A percentile compares a stretch with the other conserved stretches of the same genome.
These are phyloP conservation scores for Scrobipalpa costella DNA, from an alignment of 2,888 invertebrate genomes.

Conservation along the genomic window DNA sequence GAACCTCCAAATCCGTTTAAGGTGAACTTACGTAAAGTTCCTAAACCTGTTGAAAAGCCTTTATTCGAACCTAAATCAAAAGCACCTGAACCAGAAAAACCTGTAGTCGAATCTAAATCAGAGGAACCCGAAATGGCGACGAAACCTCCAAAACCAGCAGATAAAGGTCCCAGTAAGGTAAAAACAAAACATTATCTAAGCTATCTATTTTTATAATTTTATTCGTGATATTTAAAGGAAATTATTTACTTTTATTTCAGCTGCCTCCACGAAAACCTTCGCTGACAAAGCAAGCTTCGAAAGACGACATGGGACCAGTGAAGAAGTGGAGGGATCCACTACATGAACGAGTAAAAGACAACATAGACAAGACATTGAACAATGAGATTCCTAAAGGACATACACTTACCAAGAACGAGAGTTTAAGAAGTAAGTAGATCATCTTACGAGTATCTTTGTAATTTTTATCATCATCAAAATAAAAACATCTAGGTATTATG, in stretches of 20 bases:
- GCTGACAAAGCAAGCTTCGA: slow-evolving; percentile 71
- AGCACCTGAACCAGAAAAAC: slow-evolving; percentile 52
- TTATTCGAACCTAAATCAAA: slow-evolving; percentile 45
- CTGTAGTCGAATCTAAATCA: slow-evolving; percentile 39
- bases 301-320: slow-evolving; percentile 65
- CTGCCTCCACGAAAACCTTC: slow-evolving; percentile 74
- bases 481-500: not conserved
- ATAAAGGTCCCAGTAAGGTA: slow-evolving; percentile 71
- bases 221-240: not conserved
- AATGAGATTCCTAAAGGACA: slow-evolving; percentile 77
- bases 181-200: not conserved
- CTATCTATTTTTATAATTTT: not conserved
- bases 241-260: slow-evolving; percentile 42
- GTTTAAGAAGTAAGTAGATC: slow-evolving; percentile 78
- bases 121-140: slow-evolving; percentile 72
- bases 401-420: slow-evolving; percentile 77
- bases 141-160: slow-evolving; percentile 68
- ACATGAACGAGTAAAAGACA: slow-evolving; percentile 76
- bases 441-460: slow-evolving; percentile 2
- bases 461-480: not conserved
- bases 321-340: slow-evolving; percentile 79
- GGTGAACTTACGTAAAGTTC: slow-evolving; percentile 12
- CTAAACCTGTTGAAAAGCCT: slow-evolving; percentile 37
- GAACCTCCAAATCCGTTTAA: slow-evolving; percentile 18
- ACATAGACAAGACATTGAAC: slow-evolving; percentile 74